Percentiles rank a stretch among this genome's conserved stretches.
phyloP scores from a whole-genome alignment of 2,888 invertebrate genomes.

The Sarcophaga rosellei region DNA sequence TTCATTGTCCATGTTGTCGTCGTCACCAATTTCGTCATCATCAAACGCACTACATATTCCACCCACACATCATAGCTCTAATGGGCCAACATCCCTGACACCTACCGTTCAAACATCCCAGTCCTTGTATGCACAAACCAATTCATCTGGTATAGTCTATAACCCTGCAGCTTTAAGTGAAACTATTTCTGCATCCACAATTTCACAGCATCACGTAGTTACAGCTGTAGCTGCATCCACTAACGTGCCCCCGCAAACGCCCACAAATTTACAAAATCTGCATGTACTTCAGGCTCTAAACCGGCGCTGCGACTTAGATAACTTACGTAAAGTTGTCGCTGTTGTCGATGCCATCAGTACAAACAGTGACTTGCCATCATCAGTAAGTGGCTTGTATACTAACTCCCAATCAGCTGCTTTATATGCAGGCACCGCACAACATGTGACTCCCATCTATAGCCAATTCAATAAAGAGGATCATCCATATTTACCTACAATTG shows the following conservation, averaged over 20 bases:
- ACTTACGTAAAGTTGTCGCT: conserved; percentile 78
- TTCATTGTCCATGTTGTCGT: conserved; percentile 15
- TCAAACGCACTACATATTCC: conserved; percentile 27
- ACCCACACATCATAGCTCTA: conserved; percentile 34
- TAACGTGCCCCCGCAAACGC: conserved; percentile 51
- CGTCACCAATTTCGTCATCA: conserved; percentile 31
- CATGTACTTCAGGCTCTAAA: conserved; percentile 76
- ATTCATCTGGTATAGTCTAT: conserved; percentile 28
- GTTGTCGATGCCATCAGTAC: conserved; percentile 70
- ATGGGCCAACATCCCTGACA: conserved; percentile 36
- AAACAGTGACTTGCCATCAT: conserved; percentile 71
- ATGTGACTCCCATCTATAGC: conserved; percentile 63
- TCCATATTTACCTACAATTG: conserved; percentile 70
- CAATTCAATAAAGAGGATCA: conserved; percentile 63
- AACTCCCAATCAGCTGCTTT: conserved; percentile 56
- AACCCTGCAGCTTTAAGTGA: conserved; percentile 81
- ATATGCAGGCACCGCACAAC: conserved; percentile 70
- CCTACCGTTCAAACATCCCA: conserved; percentile 55
- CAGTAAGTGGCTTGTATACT: conserved; percentile 65
- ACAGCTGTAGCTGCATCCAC: conserved; percentile 48
- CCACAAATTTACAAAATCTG: conserved; percentile 71
- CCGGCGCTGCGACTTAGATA: conserved; percentile 76
- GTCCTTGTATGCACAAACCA: conserved; percentile 33
- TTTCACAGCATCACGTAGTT: conserved; percentile 70
- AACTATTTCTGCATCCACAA: conserved; percentile 79